Base-by-base conservation (phyloP, 2,888 invertebrate genomes). In the Cantharis rustica region DNA sequence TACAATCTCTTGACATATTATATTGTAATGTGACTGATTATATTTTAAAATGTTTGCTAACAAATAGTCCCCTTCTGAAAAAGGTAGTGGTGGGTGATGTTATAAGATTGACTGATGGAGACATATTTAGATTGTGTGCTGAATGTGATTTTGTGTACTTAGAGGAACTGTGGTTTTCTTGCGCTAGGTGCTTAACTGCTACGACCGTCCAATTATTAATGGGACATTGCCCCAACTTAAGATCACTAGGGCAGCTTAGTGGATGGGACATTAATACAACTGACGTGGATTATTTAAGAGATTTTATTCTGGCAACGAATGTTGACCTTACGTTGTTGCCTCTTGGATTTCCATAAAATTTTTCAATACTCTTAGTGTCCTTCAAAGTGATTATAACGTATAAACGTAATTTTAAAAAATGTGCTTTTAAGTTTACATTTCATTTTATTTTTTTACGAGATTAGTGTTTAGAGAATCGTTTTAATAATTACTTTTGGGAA, bases 161-260 rank as follows among this genome's bases (percentile, higher is more conserved):
- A 63, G 93, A 93, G 88, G 91, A 92, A 76, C 88, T 94, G 75
- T 93, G 93, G 93, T 92, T 94, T 81, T 93, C 93, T 1, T 90
- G 91, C 83, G 93, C 93, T 0, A 91, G 92, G 10, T 91, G 91
- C 69, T 87, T 94, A 26, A 92, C 93, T 0, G 86, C 89, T 4
- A 90, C 90, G 72, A 90, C 93, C 0, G 92, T 93, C 66, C 92
- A 93, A 88, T 86, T 93, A 11, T 87, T 94, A 66, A 93, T 93
- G 91, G 92, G 93, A 72, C 89, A 90, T 80, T 93, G 93, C 82
- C 93, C 93, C 0, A 93, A 92, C 80, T 87, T 94, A 64, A 91
- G 88, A 82, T 83, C 86, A 79, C 88, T 94, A 11, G 94, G 94
- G 0, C 92, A 93, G 84, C 86, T 94, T 16, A 92, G 91, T 68